phyloP scores from a whole-genome alignment of 2,113 vertebrate genomes.

The Ageneiosus marmoratus region DNA sequence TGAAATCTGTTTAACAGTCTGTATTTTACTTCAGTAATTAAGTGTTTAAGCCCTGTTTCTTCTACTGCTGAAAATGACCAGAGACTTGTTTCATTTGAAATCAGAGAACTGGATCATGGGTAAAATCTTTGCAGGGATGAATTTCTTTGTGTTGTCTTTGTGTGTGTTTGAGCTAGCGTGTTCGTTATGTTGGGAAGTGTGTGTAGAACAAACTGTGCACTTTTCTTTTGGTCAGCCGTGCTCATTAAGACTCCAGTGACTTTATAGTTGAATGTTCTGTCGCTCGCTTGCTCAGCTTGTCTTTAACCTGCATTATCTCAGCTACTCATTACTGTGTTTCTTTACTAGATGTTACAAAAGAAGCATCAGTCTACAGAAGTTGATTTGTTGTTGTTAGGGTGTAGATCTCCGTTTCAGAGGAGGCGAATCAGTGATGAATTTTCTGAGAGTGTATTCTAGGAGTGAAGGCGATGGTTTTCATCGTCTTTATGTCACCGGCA shows the following conservation, averaged over 20 bases:
- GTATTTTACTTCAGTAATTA: not conserved
- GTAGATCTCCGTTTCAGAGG: not conserved
- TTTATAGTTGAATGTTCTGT: not conserved
- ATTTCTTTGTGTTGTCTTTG: not conserved
- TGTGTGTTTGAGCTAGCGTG: not conserved
- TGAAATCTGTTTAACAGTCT: not conserved
- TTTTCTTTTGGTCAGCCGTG: slow-evolving; percentile 2
- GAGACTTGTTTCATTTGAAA: not conserved
- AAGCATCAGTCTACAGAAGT: not conserved
- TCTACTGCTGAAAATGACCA: not conserved
- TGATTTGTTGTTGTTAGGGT: not conserved
- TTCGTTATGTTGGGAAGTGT: not conserved
- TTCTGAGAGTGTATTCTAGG: not conserved
- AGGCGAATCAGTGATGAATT: not conserved
- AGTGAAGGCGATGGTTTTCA: not conserved
- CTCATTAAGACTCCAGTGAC: not conserved
- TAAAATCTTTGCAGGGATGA: not conserved
- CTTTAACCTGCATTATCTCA: not conserved
- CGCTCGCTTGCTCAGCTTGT: not conserved
- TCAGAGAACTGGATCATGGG: not conserved
- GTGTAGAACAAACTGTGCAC: not conserved
- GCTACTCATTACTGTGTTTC: slow-evolving; percentile 10
- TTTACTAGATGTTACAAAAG: not conserved
- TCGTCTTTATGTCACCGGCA: not conserved
- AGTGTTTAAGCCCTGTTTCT: not conserved